A percentile compares a stretch with the other conserved stretches of the same genome.
Evolutionary conservation across 2,113 vertebrate species (phyloP).

Genomic region (Diadophis punctatus): DNA sequence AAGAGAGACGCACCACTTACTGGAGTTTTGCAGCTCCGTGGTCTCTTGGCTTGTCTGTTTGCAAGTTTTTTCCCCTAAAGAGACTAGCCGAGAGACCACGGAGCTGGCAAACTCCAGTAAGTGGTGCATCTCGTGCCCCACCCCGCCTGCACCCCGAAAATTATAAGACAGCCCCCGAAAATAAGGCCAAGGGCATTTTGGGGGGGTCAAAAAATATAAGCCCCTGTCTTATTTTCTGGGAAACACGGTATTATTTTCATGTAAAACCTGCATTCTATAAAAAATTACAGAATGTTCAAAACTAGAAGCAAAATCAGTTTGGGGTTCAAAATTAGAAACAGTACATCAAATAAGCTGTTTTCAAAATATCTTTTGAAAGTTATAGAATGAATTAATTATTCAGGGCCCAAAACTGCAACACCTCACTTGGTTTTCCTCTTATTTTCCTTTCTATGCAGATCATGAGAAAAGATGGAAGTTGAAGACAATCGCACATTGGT

Average conservation of each 20-base stretch:
- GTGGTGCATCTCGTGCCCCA: no score
- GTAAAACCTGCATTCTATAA: neutral
- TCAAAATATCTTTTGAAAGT: neutral
- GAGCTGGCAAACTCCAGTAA: no score
- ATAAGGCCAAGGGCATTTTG: no score
- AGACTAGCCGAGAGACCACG: no score
- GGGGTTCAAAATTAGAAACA: neutral
- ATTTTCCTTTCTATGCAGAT: neutral
- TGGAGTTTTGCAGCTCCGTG: no score
- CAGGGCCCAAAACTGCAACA: neutral
- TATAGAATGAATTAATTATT: neutral
- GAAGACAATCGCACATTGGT: neutral
- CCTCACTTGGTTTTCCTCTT: neutral
- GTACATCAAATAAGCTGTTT: neutral
- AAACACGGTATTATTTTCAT: neutral
- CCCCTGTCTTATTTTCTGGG: no score
- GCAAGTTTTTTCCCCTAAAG: no score
- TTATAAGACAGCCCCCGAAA: no score
- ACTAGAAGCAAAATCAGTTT: neutral
- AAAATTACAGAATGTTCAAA: neutral
- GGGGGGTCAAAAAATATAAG: no score
- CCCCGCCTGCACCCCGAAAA: no score
- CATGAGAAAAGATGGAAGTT: neutral
- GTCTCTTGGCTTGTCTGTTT: no score
- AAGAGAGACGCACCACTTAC: no score